phyloP scores from a whole-genome alignment of 92 coral and sea anemone species.

The Isaurus tuberculatus region DNA sequence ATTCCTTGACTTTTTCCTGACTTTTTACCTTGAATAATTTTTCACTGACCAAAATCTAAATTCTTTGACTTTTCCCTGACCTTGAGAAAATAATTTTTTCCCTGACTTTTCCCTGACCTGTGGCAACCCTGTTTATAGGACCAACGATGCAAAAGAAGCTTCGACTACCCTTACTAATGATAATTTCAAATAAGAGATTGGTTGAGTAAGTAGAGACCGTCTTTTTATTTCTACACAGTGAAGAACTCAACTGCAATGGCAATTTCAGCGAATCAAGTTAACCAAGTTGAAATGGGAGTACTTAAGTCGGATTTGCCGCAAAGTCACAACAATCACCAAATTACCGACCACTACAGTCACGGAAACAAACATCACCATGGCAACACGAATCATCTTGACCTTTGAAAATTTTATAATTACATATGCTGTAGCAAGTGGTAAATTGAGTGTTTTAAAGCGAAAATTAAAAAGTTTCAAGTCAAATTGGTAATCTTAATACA shows the following conservation, averaged over 20 bases:
- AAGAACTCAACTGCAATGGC: conserved; percentile 25
- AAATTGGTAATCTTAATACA: no score
- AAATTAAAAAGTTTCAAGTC: no score
- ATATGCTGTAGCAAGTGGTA: not conserved
- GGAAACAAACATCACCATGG: not conserved
- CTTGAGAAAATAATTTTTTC: no score
- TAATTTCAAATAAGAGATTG: not conserved
- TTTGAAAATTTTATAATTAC: not conserved
- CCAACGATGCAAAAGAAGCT: no score
- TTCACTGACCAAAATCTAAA: no score
- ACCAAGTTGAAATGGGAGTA: not conserved
- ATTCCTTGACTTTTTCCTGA: no score
- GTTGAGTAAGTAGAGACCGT: not conserved
- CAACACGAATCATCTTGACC: not conserved
- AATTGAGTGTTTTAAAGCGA: no score
- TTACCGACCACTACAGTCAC: not conserved
- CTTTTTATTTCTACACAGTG: conserved; percentile 5
- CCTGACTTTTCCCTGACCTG: no score
- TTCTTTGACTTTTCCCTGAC: no score
- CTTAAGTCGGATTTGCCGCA: conserved; percentile 9
- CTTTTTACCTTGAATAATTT: no score
- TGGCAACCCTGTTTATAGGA: no score
- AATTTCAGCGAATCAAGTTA: not conserved
- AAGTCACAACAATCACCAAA: not conserved
- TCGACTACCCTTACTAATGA: no score